Conservation (phyloP, 2,797 vertebrate genomes). For the Tympanoctomys barrerae region DNA sequence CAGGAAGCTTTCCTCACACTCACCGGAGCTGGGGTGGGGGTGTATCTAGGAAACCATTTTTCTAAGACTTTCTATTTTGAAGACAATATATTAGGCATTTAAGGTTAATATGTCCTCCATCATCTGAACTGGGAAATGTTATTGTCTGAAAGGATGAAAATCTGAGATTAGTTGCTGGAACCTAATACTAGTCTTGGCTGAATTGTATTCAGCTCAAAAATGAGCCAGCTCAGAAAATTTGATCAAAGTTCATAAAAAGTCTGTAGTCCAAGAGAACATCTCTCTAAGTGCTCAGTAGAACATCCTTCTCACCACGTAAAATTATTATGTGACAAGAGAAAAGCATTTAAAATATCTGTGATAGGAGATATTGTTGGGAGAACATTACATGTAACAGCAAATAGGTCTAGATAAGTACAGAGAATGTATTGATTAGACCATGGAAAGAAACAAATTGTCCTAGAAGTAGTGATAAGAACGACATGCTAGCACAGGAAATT, state of each 20-base stretch:
- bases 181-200: background rate
- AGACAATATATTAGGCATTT: background rate
- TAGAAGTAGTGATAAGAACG: conserved; percentile 40
- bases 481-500: background rate
- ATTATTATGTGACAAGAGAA: conserved; percentile 19
- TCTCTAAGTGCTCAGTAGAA: conserved; percentile 10
- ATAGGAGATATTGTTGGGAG: conserved; percentile 37
- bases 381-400: conserved; percentile 34
- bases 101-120: background rate
- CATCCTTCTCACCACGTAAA: conserved; percentile 34
- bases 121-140: background rate
- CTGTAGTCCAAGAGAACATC: conserved; percentile 61
- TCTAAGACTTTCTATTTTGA: background rate
- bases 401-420: background rate
- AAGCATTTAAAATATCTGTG: conserved; percentile 40
- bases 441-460: background rate
- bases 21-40: too few relatives aligned
- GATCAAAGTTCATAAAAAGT: conserved; percentile 69
- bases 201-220: conserved; percentile 49
- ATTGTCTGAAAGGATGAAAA: background rate
- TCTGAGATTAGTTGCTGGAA: conserved; percentile 1
- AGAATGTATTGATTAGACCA: background rate
- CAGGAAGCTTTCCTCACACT: too few relatives aligned
- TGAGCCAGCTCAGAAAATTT: conserved; percentile 64
- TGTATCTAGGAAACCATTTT: conserved; percentile 32